Conservation (phyloP, 2,888 invertebrate species). For the Drosophila siamana region DNA sequence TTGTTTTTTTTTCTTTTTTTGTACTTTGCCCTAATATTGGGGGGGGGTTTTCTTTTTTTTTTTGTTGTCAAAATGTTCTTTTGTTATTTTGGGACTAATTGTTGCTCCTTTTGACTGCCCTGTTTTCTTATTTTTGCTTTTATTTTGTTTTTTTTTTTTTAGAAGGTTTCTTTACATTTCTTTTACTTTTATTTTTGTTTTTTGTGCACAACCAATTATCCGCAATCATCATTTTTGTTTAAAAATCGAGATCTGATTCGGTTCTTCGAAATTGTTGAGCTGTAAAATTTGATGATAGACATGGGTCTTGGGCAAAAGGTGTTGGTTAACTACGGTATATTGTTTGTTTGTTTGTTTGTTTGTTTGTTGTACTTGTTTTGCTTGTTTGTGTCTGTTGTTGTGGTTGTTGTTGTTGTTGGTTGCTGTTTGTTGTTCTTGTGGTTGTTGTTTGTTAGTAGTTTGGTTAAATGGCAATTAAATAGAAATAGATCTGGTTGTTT, state of each 20-base stretch:
- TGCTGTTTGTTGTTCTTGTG: constrained; percentile 21
- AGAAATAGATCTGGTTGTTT: constrained; percentile 39
- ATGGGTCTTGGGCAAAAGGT: constrained; percentile 56
- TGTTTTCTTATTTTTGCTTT: constrained; percentile 15
- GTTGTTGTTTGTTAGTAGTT: constrained; percentile 30
- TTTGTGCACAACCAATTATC: constrained; percentile 85
- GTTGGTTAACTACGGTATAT: constrained; percentile 32
- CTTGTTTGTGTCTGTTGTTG: not conserved
- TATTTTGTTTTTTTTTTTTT: constrained; percentile 13
- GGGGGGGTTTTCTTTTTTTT: not conserved
- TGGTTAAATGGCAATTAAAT: constrained; percentile 50
- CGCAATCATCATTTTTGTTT: constrained; percentile 85
- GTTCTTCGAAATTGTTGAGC: constrained; percentile 64
- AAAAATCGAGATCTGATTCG: constrained; percentile 84
- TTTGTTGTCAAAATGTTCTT: constrained; percentile 6
- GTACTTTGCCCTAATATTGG: not conserved
- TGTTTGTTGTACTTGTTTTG: too few relatives aligned
- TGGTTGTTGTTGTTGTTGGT: constrained; percentile 20
- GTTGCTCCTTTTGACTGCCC: constrained; percentile 3
- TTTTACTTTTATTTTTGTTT: constrained; percentile 23
- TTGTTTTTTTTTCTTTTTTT: not conserved
- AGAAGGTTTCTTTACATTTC: not conserved
- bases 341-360: constrained; percentile 9
- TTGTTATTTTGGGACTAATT: constrained; percentile 3
- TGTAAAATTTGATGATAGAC: constrained; percentile 61